Evolutionary conservation across 2,113 vertebrate species (phyloP), one percentile per base, ranked within the genome.

Genomic region (Eulemur rufifrons): DNA sequence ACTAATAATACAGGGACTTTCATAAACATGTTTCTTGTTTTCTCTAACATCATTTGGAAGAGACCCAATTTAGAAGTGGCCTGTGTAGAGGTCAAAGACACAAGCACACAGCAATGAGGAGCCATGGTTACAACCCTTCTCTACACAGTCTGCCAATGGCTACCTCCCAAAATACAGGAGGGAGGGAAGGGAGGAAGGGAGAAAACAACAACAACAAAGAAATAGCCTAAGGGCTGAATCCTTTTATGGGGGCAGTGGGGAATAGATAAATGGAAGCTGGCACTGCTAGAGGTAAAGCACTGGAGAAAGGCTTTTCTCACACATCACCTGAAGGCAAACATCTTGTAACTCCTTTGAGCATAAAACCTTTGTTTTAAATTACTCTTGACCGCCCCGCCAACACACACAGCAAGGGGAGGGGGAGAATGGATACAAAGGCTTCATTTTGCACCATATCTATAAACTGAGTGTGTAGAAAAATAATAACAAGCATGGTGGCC

Each of bases 1-100:
- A 82, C 89, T 80, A 56, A 81, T 45, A 81, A 98, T 45, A 50
- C 1, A 56, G 32, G 78, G 89, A 69, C 64, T 86, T 91, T 29
- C 2, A 76, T 76, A 96, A 89, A 96, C 37, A 94, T 0, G 1
- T 88, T 88, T 94, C 81, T 50, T 13, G 78, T 95, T 97, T 97
- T 89, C 81, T 95, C 89, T 23, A 0, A 89, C 3, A 2, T 98
- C 96, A 89, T 94, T 92, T 92, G 95, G 68, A 92, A 96, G 84
- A 95, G 92, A 84, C 80, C 76, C 91, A 92, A 61, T 85, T 94
- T 93, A 89, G 93, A 97, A 97, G 61, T 78, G 89, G 93, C 80
- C 86, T 68, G 20, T 27, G 32, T 18, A 78, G 90, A 95, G 71
- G 92, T n/a, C 56, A 90, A 86, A 77, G 14, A 91, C 83, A 42